Evolutionary conservation across 2,797 vertebrate species (phyloP).

Genomic region (Rhynchonycteris naso): DNA sequence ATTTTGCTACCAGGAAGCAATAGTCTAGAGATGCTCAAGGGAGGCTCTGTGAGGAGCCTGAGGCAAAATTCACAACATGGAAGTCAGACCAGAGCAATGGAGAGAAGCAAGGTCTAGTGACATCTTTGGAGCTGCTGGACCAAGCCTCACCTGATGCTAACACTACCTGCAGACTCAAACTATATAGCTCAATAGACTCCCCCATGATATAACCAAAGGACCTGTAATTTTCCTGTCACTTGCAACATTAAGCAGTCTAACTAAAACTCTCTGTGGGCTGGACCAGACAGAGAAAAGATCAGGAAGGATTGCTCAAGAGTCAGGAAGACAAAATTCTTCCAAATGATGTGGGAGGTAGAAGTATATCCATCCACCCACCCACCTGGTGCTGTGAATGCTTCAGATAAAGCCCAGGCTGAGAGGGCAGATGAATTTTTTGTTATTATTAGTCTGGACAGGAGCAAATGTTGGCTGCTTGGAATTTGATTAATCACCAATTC

Average conservation of each 20-base stretch:
- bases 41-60: neutral
- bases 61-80: neutral
- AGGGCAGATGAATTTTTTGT: neutral
- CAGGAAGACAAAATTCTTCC: conserved; percentile 27
- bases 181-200: neutral
- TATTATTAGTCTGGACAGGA: conserved; percentile 24
- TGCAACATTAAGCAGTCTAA: neutral
- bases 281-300: neutral
- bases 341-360: neutral
- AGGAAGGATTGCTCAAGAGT: neutral
- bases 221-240: neutral
- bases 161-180: neutral
- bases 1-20: neutral
- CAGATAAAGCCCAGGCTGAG: neutral
- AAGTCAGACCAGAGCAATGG: neutral
- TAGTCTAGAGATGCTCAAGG: neutral
- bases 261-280: neutral
- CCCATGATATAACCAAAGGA: neutral
- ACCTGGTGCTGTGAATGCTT: neutral
- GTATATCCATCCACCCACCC: neutral
- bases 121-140: conserved; percentile 5
- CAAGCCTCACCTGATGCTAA: neutral
- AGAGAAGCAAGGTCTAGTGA: neutral
- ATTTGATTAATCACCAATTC: neutral
- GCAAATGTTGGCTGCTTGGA: neutral